Conservation (phyloP, 2,797 vertebrate species). For the Alcedo quadribrachys region DNA sequence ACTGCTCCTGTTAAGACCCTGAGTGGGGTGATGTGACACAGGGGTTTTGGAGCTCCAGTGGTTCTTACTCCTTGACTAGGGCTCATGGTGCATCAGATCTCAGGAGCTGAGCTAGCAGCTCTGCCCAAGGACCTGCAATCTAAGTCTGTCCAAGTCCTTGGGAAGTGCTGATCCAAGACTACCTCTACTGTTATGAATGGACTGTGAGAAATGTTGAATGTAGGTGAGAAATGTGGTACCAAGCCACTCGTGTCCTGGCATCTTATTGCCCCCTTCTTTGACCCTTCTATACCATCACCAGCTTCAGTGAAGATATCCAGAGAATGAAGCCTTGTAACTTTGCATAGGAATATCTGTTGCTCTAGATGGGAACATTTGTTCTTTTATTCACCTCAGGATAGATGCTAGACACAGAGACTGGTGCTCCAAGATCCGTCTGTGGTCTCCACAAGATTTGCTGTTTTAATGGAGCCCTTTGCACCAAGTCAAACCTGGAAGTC, state of each 20-base stretch:
- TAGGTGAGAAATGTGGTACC: background rate
- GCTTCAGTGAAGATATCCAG: background rate
- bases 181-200: background rate
- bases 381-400: background rate
- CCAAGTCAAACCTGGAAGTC: background rate
- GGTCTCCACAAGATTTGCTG: background rate
- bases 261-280: background rate
- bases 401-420: background rate
- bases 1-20: background rate
- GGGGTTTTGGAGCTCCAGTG: background rate
- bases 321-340: background rate
- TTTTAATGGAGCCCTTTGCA: background rate
- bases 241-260: background rate
- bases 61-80: background rate
- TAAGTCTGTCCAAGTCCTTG: background rate
- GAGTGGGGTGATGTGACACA: background rate
- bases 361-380: background rate
- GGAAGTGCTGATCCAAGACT: background rate
- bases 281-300: accelerated
- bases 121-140: background rate
- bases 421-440: background rate
- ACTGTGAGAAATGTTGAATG: too few species aligned
- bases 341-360: background rate
- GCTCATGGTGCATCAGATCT: background rate
- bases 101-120: background rate